phyloP scores from a whole-genome alignment of 2,113 vertebrate genomes.

The Takifugu flavidus region DNA sequence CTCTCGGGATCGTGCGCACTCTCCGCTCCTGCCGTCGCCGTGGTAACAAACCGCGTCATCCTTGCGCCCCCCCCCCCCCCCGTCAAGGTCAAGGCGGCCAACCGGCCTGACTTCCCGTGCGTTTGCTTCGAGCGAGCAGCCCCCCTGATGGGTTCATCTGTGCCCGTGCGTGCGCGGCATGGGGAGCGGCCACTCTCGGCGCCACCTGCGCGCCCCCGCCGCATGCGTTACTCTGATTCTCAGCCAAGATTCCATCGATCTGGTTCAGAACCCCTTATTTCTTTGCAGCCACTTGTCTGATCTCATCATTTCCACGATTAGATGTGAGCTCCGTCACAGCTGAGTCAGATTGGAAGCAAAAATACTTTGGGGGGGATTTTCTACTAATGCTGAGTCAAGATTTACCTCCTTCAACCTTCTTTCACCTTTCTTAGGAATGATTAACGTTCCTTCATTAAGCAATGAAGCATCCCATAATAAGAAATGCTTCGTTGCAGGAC shows the following conservation, averaged over 20 bases:
- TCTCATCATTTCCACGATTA: no score
- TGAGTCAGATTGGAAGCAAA: no score
- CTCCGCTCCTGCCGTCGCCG: constrained; percentile 42
- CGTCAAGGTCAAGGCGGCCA: constrained; percentile 45
- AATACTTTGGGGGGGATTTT: no score
- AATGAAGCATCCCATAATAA: background rate
- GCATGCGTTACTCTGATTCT: no score
- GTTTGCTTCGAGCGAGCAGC: background rate
- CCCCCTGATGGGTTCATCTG: background rate
- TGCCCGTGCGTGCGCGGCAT: background rate
- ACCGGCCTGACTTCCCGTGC: background rate
- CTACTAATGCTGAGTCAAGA: no score
- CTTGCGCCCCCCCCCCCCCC: background rate
- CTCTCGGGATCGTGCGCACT: background rate
- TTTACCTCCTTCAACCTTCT: background rate
- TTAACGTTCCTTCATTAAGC: background rate
- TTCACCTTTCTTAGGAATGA: background rate
- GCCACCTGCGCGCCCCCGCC: background rate
- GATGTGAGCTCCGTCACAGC: no score
- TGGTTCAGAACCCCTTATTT: no score
- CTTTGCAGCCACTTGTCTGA: no score
- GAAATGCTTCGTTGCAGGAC: no score
- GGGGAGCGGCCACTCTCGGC: background rate
- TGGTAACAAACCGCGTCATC: constrained; percentile 57
- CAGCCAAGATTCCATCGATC: no score